Conservation (phyloP, 1,140 invertebrate genomes). For the Rhyzopertha dominica region DNA sequence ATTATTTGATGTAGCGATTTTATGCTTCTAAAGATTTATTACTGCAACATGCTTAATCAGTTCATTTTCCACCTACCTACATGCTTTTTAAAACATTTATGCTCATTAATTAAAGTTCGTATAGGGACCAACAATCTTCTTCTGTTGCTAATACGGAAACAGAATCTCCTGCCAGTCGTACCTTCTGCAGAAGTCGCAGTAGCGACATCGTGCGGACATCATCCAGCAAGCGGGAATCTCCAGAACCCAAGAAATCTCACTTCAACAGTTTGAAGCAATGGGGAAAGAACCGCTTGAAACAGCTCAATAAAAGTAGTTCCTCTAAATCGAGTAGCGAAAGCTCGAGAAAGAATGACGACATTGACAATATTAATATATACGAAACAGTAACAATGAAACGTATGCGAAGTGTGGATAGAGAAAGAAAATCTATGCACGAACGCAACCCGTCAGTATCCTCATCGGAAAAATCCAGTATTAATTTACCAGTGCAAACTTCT, state of each 20-base stretch:
- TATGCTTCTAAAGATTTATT: no score
- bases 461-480: constrained; percentile 59
- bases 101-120: no score
- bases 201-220: constrained; percentile 58
- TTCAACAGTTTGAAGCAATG: constrained; percentile 78
- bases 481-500: constrained; percentile 51
- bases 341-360: constrained; percentile 33
- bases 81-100: no score
- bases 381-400: constrained; percentile 58
- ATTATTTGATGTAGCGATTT: no score
- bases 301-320: constrained; percentile 59
- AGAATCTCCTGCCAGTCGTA: constrained; percentile 17
- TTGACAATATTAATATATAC: constrained; percentile 58
- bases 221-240: constrained; percentile 52
- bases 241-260: constrained; percentile 62
- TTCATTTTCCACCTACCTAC: no score
- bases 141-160: constrained; percentile 20
- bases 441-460: constrained; percentile 68
- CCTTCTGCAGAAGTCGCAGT: constrained; percentile 53
- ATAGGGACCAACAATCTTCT: constrained; percentile 34
- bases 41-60: no score
- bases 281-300: constrained; percentile 69
- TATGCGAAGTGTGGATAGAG: constrained; percentile 50
- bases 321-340: constrained; percentile 31
- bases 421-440: constrained; percentile 56